A percentile compares a stretch with the other conserved stretches of the same genome.
These are phyloP conservation scores for Aricia agestis DNA, from an alignment of 1,140 invertebrate species.

Conservation along the genomic window DNA sequence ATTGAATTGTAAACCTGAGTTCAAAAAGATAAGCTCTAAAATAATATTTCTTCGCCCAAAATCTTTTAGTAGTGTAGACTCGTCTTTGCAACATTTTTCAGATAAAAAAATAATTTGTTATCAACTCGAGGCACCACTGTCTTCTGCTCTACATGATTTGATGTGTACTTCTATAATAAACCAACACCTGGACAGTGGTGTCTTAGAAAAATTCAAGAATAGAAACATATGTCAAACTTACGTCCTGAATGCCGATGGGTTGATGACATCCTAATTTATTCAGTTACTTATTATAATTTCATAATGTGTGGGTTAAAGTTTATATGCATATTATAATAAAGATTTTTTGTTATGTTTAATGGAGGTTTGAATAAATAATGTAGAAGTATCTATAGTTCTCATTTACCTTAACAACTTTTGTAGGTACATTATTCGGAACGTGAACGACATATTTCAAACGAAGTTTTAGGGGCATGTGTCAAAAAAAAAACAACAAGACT, in stretches of 20 bases:
- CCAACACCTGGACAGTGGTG: conserved; percentile 34
- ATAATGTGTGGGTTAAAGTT: too few species aligned
- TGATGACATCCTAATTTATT: conserved; percentile 27
- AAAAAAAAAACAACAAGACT: too few species aligned
- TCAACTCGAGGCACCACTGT: conserved; percentile 35
- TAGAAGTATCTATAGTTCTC: too few species aligned
- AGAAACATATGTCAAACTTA: conserved; percentile 52
- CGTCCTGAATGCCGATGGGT: conserved; percentile 37
- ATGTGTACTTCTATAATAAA: conserved; percentile 48
- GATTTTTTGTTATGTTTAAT: too few species aligned
- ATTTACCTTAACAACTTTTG: too few species aligned
- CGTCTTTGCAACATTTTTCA: conserved; percentile 20
- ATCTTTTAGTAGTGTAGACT: background rate
- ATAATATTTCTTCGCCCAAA: conserved; percentile 33
- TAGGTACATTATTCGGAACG: too few species aligned
- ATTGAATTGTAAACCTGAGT: conserved; percentile 21
- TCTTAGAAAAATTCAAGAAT: conserved; percentile 39
- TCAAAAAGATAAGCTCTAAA: conserved; percentile 35
- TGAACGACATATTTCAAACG: too few species aligned
- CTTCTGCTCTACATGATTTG: conserved; percentile 37
- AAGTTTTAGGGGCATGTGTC: too few species aligned
- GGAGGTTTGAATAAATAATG: too few species aligned
- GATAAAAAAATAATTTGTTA: conserved; percentile 36
- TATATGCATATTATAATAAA: too few species aligned
- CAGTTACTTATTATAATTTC: too few species aligned